Conservation (phyloP, 2,888 invertebrate genomes). For the Cylindroiulus punctatus region DNA sequence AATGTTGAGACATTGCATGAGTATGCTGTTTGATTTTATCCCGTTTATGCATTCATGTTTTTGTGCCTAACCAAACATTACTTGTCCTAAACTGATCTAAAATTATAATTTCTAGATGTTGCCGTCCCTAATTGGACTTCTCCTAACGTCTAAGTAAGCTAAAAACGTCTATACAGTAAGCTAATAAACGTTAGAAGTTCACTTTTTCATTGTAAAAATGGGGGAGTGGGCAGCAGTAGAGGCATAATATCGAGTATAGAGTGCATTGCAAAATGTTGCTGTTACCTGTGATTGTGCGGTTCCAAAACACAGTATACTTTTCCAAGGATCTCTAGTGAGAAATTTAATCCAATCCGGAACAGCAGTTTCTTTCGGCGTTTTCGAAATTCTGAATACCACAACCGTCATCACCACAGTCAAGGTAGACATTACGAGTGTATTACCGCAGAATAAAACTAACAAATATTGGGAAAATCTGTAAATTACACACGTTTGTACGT, state of each 20-base stretch:
- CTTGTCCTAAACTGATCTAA: too few species aligned
- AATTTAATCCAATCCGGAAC: conserved; percentile 27
- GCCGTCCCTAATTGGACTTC: too few species aligned
- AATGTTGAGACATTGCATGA: not conserved
- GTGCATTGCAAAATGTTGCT: not conserved
- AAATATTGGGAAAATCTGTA: not conserved
- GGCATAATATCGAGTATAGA: too few species aligned
- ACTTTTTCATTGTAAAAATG: too few species aligned
- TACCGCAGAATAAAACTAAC: conserved; percentile 48
- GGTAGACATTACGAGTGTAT: conserved; percentile 28
- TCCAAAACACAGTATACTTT: conserved; percentile 6
- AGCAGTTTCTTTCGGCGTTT: not conserved
- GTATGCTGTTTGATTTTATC: too few species aligned
- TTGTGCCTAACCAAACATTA: too few species aligned
- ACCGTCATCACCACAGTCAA: conserved; percentile 13
- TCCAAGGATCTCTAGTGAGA: not conserved
- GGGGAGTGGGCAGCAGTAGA: too few species aligned
- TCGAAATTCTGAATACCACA: not conserved
- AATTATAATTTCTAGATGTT: too few species aligned
- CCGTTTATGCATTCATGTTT: too few species aligned
- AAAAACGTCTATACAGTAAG: too few species aligned
- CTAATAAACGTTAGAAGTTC: too few species aligned
- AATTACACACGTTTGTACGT: not conserved
- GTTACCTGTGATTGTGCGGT: not conserved
- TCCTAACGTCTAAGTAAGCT: too few species aligned